Conservation (phyloP, 2,888 invertebrate genomes). For the Notodonta dromedarius region DNA sequence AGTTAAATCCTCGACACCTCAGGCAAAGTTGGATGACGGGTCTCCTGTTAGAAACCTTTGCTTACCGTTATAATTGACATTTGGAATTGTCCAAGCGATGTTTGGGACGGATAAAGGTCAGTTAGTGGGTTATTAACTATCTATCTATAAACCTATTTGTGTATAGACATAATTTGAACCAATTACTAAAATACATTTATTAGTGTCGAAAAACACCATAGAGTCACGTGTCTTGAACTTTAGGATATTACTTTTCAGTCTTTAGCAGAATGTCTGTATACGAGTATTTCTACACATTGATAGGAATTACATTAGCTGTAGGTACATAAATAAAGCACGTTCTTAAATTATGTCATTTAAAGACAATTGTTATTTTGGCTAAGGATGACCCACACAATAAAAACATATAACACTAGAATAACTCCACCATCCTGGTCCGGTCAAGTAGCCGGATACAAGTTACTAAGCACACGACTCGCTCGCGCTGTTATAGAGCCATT, state of each 20-base stretch:
- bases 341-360: no score
- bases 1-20: background rate
- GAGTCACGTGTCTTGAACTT: no score
- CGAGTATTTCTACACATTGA: no score
- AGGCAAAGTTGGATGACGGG: background rate
- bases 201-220: no score
- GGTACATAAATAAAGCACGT: no score
- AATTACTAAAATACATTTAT: no score
- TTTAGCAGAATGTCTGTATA: no score
- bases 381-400: background rate
- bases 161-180: no score
- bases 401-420: background rate
- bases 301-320: no score
- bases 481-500: background rate
- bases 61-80: slow-evolving; percentile 2
- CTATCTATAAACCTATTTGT: no score
- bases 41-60: background rate
- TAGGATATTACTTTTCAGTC: no score
- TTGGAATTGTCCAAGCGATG: background rate
- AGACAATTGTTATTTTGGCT: no score
- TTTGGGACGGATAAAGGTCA: background rate
- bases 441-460: background rate
- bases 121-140: background rate
- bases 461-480: slow-evolving; percentile 1
- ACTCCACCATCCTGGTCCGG: background rate